Percentiles rank a stretch among this genome's conserved stretches.
These are phyloP conservation scores for Megaleporinus macrocephalus DNA, from an alignment of 2,113 vertebrate genomes.

Conservation along the genomic window DNA sequence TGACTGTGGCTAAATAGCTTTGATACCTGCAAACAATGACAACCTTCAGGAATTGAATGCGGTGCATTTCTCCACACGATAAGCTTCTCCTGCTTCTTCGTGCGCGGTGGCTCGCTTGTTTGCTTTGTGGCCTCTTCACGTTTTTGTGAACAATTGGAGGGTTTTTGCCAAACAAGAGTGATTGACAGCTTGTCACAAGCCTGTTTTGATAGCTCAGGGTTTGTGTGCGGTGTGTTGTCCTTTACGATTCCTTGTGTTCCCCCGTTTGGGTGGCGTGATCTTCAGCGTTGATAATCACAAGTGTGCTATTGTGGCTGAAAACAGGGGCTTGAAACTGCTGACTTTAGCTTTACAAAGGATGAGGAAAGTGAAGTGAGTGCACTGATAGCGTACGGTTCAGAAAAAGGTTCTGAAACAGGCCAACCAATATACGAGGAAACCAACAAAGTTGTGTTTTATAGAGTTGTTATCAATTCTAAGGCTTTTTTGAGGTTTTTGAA, in stretches of 20 bases:
- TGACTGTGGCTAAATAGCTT: too few relatives aligned
- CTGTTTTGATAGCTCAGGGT: slow-evolving; percentile 76
- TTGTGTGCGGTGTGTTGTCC: slow-evolving; percentile 49
- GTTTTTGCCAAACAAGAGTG: slow-evolving; percentile 52
- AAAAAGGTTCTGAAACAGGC: too few relatives aligned
- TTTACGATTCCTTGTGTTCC: slow-evolving; percentile 15
- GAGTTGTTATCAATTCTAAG: too few relatives aligned
- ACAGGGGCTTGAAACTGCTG: slow-evolving; percentile 40
- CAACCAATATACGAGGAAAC: background rate
- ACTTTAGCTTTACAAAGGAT: slow-evolving; percentile 4
- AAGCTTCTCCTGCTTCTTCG: background rate
- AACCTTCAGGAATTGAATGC: too few relatives aligned
- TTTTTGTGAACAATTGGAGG: slow-evolving; percentile 57
- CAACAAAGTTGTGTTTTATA: background rate
- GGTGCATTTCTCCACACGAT: background rate
- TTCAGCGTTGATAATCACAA: slow-evolving; percentile 54
- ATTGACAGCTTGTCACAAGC: slow-evolving; percentile 65
- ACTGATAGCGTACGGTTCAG: background rate
- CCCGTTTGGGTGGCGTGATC: background rate
- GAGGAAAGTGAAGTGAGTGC: slow-evolving; percentile 23
- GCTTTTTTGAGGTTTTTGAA: too few relatives aligned
- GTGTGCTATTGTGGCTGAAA: slow-evolving; percentile 66
- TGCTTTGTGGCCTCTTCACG: slow-evolving; percentile 43
- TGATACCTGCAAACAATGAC: too few relatives aligned
- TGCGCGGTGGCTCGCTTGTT: slow-evolving; percentile 32